These are phyloP conservation scores for Gymnoscopelus braueri DNA, from an alignment of 2,797 vertebrate species.

Conservation along the genomic window DNA sequence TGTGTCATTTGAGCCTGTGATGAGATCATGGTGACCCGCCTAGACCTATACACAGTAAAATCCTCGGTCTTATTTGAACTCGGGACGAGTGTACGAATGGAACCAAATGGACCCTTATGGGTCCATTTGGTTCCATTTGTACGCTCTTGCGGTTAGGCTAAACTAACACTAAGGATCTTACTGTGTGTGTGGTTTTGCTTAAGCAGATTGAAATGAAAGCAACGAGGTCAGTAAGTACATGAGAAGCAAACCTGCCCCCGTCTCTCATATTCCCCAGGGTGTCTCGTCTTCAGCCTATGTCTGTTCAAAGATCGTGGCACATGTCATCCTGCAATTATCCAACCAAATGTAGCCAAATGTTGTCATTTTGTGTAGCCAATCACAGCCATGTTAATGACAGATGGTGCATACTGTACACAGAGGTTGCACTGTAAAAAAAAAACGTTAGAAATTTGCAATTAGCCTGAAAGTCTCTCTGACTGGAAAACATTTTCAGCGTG, in stretches of 20 bases:
- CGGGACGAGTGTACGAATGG: no score
- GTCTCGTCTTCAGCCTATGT: not conserved
- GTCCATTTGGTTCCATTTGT: no score
- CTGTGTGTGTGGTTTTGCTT: constrained; percentile 26
- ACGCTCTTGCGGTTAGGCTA: no score
- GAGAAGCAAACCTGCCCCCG: constrained; percentile 12
- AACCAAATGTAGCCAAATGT: not conserved
- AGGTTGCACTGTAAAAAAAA: not conserved
- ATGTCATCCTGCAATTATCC: not conserved
- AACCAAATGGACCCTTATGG: no score
- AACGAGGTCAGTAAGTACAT: constrained; percentile 35
- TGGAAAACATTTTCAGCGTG: no score
- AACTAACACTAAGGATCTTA: no score
- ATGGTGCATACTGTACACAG: not conserved
- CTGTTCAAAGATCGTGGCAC: not conserved
- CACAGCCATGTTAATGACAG: not conserved
- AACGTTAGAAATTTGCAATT: no score
- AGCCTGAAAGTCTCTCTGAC: no score
- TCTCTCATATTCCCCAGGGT: not conserved
- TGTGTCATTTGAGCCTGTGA: constrained; percentile 31
- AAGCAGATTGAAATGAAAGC: constrained; percentile 42
- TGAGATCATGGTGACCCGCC: constrained; percentile 37
- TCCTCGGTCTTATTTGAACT: no score
- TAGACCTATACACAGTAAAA: constrained; percentile 19
- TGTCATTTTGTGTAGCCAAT: not conserved